Percentiles rank a stretch among this genome's conserved stretches.
These are phyloP conservation scores for Mongoloraphidia duomilia DNA, from an alignment of 2,888 invertebrate species.

Conservation along the genomic window DNA sequence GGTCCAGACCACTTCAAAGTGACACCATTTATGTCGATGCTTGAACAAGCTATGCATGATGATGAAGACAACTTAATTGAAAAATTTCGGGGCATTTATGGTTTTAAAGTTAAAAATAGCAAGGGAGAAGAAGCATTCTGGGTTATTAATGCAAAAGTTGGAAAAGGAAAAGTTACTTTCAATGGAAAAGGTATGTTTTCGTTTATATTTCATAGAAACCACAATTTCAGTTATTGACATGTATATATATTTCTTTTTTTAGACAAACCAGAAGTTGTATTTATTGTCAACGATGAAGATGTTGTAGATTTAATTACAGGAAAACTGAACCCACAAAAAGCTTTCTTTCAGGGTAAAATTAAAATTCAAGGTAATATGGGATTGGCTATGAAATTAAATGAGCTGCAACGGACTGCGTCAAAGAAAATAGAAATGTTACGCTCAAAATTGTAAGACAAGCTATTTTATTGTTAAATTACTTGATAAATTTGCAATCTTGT, in stretches of 20 bases:
- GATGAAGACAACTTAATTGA: conserved; percentile 71
- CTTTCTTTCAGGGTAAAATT: conserved; percentile 90
- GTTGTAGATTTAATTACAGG: conserved; percentile 78
- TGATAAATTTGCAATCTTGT: too few species aligned
- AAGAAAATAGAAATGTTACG: conserved; percentile 58
- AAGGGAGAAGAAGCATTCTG: conserved; percentile 72
- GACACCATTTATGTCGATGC: conserved; percentile 61
- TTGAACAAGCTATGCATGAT: conserved; percentile 67
- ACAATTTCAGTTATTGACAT: not conserved
- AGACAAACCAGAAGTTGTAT: conserved; percentile 80
- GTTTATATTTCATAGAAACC: not conserved
- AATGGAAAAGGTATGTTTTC: conserved; percentile 42
- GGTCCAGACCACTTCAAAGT: conserved; percentile 55
- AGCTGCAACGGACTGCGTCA: conserved; percentile 61
- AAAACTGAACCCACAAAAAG: conserved; percentile 87
- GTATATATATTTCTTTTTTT: conserved; percentile 15
- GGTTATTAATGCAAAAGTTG: conserved; percentile 84
- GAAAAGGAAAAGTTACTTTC: conserved; percentile 73
- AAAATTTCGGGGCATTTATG: conserved; percentile 75
- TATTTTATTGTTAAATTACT: not conserved
- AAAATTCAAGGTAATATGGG: conserved; percentile 97
- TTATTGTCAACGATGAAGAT: conserved; percentile 79
- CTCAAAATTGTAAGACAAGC: conserved; percentile 50
- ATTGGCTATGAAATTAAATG: conserved; percentile 83
- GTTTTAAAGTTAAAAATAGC: conserved; percentile 75